Conservation (phyloP, 1,140 invertebrate species). For the Drosophila santomea region DNA sequence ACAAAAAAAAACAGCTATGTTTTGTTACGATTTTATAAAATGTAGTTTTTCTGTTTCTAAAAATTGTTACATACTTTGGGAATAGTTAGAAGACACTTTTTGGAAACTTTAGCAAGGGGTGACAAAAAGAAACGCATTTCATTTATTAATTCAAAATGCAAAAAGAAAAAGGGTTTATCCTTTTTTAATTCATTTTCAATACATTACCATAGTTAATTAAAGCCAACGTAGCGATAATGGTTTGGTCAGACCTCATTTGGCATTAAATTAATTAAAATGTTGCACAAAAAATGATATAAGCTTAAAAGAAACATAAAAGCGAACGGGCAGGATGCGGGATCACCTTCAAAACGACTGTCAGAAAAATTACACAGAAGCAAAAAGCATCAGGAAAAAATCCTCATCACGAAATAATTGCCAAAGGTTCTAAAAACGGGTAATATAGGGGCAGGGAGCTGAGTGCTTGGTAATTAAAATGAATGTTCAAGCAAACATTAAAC, state of each 20-base stretch:
- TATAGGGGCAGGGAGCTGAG: slow-evolving; percentile 14
- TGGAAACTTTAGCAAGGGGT: no score
- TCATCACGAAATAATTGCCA: slow-evolving; percentile 46
- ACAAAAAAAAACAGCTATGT: neutral
- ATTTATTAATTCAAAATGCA: no score
- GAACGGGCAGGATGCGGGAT: slow-evolving; percentile 22
- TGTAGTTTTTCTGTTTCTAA: neutral
- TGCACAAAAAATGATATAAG: slow-evolving; percentile 10
- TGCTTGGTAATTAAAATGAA: slow-evolving; percentile 68
- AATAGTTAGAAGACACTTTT: no score
- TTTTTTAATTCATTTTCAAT: no score
- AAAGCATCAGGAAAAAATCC: slow-evolving; percentile 27
- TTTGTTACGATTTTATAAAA: neutral
- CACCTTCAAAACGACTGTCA: slow-evolving; percentile 32
- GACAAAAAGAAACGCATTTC: no score
- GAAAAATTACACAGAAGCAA: slow-evolving; percentile 37
- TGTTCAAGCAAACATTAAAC: slow-evolving; percentile 56
- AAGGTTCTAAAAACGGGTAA: slow-evolving; percentile 27
- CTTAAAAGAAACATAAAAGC: slow-evolving; percentile 20
- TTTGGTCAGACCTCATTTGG: neutral
- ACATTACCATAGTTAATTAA: neutral
- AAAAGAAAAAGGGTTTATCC: no score
- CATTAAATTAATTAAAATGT: slow-evolving; percentile 66
- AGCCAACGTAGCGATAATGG: neutral
- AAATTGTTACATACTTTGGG: neutral